Conservation (phyloP, 1,140 invertebrate species). For the Babylonia areolata region DNA sequence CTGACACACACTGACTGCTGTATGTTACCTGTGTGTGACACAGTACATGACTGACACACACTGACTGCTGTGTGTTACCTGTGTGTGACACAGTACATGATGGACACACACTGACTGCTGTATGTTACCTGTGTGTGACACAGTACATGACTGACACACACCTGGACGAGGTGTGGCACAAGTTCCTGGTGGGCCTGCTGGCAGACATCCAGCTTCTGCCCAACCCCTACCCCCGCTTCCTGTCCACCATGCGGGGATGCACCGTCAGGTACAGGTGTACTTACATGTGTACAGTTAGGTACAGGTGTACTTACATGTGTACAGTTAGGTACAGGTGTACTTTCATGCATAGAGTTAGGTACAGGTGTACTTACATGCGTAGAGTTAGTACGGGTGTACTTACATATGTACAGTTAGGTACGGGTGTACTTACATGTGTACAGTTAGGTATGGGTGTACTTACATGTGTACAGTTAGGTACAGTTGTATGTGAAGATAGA, state of each 20-base stretch:
- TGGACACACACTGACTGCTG: no score
- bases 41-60: no score
- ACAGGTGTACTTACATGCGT: no score
- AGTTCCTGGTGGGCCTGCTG: constrained; percentile 62
- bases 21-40: no score
- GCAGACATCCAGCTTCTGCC: constrained; percentile 58
- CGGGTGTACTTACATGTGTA: no score
- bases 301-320: no score
- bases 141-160: constrained; percentile 71
- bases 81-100: no score
- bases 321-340: constrained; percentile 60
- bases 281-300: constrained; percentile 65
- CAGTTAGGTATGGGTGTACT: constrained; percentile 60
- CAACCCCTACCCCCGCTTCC: constrained; percentile 69
- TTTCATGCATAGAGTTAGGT: constrained; percentile 65
- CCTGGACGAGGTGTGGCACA: constrained; percentile 69
- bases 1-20: no score
- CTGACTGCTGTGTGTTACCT: no score
- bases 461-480: no score
- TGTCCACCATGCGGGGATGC: constrained; percentile 56
- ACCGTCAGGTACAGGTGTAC: constrained; percentile 60
- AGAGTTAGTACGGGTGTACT: no score
- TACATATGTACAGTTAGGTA: constrained; percentile 64
- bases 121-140: constrained; percentile 35
- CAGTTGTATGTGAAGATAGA: no score